Evolutionary conservation across 53 echinoderm and acorn worm genomes (phyloP).

Genomic region (Pentamera pediparva): DNA sequence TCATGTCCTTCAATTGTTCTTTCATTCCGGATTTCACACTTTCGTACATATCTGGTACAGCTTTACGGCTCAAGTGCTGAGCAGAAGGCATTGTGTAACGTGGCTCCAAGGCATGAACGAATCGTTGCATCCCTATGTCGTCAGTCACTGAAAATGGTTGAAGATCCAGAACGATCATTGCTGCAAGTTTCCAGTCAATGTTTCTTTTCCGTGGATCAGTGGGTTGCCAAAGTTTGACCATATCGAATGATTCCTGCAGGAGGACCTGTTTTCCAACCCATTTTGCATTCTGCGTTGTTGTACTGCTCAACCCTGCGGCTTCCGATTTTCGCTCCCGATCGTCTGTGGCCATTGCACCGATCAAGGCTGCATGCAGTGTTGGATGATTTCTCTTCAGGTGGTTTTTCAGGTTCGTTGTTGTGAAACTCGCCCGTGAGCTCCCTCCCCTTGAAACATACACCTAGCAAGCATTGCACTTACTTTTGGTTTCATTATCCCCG

Average conservation of each 20-base stretch:
- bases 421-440: background rate
- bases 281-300: slow-evolving; percentile 5
- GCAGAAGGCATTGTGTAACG: slow-evolving; percentile 11
- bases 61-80: background rate
- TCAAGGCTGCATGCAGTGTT: background rate
- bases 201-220: background rate
- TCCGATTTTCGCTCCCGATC: background rate
- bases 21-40: background rate
- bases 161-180: slow-evolving; percentile 30
- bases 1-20: background rate
- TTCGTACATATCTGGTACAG: slow-evolving; percentile 12
- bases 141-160: slow-evolving; percentile 6
- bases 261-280: background rate
- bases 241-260: background rate
- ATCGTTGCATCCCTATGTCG: slow-evolving; percentile 25
- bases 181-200: background rate
- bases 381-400: background rate
- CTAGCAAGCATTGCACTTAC: background rate
- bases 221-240: background rate
- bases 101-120: background rate
- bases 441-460: slow-evolving; percentile 12
- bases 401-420: slow-evolving; percentile 25
- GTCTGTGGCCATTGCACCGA: background rate
- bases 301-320: background rate
- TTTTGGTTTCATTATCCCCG: background rate